Conservation (phyloP, 2,113 vertebrate species). For the Plecotus auritus region DNA sequence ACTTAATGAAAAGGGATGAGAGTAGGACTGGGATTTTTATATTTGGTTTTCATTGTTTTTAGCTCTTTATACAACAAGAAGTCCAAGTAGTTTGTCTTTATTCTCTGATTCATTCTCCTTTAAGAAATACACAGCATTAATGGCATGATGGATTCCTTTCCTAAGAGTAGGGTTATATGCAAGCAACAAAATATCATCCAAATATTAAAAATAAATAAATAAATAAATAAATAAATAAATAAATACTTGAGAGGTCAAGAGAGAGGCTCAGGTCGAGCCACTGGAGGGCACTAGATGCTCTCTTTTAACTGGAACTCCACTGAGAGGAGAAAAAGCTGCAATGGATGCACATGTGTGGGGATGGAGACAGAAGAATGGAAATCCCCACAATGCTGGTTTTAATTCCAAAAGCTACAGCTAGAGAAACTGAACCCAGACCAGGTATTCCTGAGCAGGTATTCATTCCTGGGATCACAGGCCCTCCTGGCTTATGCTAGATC, state of each 20-base stretch:
- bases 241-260: conserved; percentile 9
- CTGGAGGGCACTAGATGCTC: conserved; percentile 60
- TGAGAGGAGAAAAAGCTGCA: background rate
- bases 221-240: too few relatives aligned
- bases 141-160: background rate
- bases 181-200: background rate
- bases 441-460: background rate
- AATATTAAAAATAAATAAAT: background rate
- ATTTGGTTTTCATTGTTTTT: background rate
- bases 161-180: background rate
- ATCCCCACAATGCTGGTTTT: background rate
- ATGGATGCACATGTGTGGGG: rapidly evolving
- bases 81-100: background rate
- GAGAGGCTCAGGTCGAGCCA: conserved; percentile 34
- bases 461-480: background rate
- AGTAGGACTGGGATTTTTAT: background rate
- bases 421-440: background rate
- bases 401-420: background rate
- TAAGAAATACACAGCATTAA: background rate
- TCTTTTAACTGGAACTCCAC: background rate
- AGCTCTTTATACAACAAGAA: background rate
- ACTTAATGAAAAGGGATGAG: background rate
- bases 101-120: background rate
- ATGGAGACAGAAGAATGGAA: background rate
- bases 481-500: background rate